A percentile compares a stretch with the other conserved stretches of the same genome.
phyloP scores from a whole-genome alignment of 2,797 vertebrate genomes.

The Rhynchotus rufescens region DNA sequence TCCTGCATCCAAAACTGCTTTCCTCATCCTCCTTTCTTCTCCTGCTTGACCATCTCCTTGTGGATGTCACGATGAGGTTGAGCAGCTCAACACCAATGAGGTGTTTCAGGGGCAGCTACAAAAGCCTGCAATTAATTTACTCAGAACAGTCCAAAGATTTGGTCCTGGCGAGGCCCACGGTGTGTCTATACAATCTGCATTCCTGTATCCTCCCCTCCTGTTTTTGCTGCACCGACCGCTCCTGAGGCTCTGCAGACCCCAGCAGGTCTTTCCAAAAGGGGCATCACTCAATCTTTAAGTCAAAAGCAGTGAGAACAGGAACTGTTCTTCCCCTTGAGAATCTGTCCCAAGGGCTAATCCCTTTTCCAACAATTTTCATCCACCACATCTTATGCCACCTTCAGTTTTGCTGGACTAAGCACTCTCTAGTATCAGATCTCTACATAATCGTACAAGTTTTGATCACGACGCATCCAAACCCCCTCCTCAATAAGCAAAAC shows the following conservation, averaged over 20 bases:
- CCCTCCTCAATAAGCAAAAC: not conserved
- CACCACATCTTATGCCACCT: not conserved
- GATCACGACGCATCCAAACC: not conserved
- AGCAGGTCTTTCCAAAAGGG: not conserved
- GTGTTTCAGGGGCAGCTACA: not conserved
- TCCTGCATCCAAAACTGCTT: not conserved
- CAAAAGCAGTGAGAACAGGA: not conserved
- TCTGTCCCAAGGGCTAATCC: not conserved
- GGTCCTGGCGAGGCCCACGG: not conserved
- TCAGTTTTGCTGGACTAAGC: not conserved
- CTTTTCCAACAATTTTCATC: not conserved
- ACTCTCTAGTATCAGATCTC: not conserved
- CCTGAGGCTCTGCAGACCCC: not conserved
- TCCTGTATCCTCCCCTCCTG: fast-evolving
- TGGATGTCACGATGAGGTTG: not conserved
- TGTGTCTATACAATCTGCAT: fast-evolving
- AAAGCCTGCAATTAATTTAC: fast-evolving
- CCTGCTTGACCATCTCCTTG: not conserved
- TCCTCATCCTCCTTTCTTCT: not conserved
- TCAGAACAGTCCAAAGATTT: not conserved
- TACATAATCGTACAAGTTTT: not conserved
- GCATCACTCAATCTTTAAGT: not conserved
- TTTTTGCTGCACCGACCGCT: fast-evolving
- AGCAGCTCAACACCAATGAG: not conserved
- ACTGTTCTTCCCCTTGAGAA: not conserved